phyloP scores from a whole-genome alignment of 2,113 vertebrate species.

The Hemicordylus capensis region DNA sequence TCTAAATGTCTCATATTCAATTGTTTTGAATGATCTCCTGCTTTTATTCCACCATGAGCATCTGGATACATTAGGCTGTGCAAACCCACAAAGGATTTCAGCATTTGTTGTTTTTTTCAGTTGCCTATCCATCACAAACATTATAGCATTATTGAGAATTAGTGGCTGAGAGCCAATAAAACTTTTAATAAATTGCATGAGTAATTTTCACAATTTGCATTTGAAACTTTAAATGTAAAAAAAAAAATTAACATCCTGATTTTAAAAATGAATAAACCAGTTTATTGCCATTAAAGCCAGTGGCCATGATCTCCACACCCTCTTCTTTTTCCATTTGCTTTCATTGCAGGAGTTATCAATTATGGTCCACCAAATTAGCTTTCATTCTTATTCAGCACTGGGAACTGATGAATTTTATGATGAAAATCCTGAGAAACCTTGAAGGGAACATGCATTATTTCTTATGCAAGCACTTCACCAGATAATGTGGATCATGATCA shows the following conservation, averaged over 20 bases:
- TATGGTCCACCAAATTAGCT: background rate
- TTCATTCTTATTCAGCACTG: background rate
- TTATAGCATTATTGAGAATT: background rate
- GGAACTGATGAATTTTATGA: background rate
- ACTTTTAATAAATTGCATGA: background rate
- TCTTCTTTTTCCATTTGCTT: background rate
- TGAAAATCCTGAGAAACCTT: background rate
- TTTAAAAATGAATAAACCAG: background rate
- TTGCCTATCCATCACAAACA: background rate
- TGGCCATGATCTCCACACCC: background rate
- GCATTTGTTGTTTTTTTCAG: background rate
- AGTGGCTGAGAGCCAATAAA: background rate
- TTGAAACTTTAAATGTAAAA: too few relatives aligned
- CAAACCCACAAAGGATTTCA: background rate
- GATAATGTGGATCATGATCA: background rate
- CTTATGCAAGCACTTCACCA: too few relatives aligned
- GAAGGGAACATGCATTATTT: background rate
- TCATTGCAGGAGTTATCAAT: background rate
- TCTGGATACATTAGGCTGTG: background rate
- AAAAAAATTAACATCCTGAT: too few relatives aligned
- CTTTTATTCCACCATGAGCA: background rate
- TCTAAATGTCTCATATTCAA: background rate
- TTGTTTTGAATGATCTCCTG: background rate
- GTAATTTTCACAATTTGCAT: background rate
- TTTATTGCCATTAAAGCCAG: background rate